Evolutionary conservation across 1,140 invertebrate genomes (phyloP), one percentile per base, ranked within the genome.

Genomic region (Drosophila pseudoobscura): DNA sequence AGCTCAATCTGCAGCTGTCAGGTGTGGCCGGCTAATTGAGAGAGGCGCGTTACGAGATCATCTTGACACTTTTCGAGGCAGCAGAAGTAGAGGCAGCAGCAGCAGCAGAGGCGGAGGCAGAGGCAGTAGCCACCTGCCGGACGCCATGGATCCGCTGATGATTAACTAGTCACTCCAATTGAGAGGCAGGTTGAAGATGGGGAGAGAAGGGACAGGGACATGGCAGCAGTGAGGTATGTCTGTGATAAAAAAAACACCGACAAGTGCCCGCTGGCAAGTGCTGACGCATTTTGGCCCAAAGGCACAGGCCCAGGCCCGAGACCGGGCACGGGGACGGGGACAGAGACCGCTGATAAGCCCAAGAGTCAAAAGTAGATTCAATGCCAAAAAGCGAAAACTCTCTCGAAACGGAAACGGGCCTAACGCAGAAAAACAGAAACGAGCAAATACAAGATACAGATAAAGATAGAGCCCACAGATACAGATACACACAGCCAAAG

Each of bases 41-140:
- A 69, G 66, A 69, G 66, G 68, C 66, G 66, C 66, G 66, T 69
- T 69, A 69, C 66, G 66, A 69, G 66, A 69, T 69, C 66, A 69
- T 69, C 66, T 69, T 69, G 66, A 69, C 66, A 69, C 66, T 69
- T 69, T 39, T 17, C 51, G 39, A 44, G 52, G 52, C 52, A 44
- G 17, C 17, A 9, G 22, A n/a, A 3, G 31, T 31, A 31, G 17
- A 39, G 52, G 52, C 52, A 31, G 54, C 15, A 3, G 51, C 29
- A 39, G 17, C 17, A 44, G 17, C 17, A 9, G 22, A 7, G 1
- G 31, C 17, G 20, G 17, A 39, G 52, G 52, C 52, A 9, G 22
- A n/a, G 7, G 35, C 52, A 35, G 20, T 11, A 11, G n/a, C 17
- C 60, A 69, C 65, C 65, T 68, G 65, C 63, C 65, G 63, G 65